These are phyloP conservation scores for Melipona beecheii DNA, from an alignment of 2,888 invertebrate species.

Conservation along the genomic window DNA sequence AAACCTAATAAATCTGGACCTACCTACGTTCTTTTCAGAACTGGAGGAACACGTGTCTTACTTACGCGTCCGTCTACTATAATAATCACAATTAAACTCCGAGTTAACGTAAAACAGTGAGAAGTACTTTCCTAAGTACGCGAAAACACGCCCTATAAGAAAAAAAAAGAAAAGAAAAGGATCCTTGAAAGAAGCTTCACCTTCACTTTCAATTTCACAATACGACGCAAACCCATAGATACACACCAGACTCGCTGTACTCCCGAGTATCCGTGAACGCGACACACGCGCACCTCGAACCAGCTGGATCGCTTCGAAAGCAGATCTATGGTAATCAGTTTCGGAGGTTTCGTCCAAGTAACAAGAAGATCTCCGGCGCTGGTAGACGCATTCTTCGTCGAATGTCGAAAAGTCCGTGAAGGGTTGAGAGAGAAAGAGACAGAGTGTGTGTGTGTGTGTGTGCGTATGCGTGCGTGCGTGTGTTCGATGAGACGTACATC, in stretches of 20 bases:
- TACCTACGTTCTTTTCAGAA: background rate
- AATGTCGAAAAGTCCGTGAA: constrained; percentile 35
- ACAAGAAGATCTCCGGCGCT: constrained; percentile 11
- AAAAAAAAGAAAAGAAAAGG: too few species aligned
- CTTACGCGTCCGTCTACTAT: background rate
- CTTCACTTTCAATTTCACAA: background rate
- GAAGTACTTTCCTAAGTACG: background rate
- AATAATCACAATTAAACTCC: background rate
- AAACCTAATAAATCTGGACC: too few species aligned
- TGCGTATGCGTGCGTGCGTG: background rate
- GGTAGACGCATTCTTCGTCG: constrained; percentile 21
- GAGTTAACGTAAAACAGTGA: background rate
- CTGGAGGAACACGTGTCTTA: background rate
- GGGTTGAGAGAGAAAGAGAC: constrained; percentile 18
- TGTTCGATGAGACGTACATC: constrained; percentile 22
- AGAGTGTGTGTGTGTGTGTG: too few species aligned
- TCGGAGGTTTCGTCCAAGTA: background rate
- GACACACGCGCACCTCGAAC: background rate
- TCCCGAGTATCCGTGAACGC: background rate
- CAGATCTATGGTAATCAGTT: constrained; percentile 17
- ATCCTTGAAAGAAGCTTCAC: too few species aligned
- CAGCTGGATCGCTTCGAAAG: too few species aligned
- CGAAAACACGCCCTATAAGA: background rate
- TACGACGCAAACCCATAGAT: background rate
- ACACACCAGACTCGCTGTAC: background rate